Evolutionary conservation across 2,888 invertebrate species (phyloP), one percentile per base, ranked within the genome.

Genomic region (Achlya flavicornis): DNA sequence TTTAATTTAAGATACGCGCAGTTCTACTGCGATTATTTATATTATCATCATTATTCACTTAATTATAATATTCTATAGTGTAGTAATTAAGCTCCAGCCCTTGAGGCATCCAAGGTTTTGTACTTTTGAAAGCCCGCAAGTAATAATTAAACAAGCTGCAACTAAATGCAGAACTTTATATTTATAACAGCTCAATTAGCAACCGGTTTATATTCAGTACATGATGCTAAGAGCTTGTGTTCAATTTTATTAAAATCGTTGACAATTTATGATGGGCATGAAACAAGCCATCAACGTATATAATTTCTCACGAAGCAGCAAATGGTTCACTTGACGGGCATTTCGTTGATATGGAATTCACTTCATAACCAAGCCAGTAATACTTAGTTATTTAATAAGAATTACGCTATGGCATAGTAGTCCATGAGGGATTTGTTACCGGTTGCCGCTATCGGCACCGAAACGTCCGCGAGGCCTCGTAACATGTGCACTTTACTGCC

Each of bases 401-500:
- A 74, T 74, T 68, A 71, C 74, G 70, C 65, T 60, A 62, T 62
- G 16, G 53, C 33, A 43, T 32, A 38, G 46, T 43, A 65, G 63
- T 65, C 69, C 75, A 72, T 74, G 69, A 73, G 73, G 75, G 77
- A 73, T 79, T 73, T 66, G 61, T 72, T 68, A 69, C 63, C 14
- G 64, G 38, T 62, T 16, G 41, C 53, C 53, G 59, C 48, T 43
- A 57, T 41, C 32, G 62, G 58, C 58, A 26, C 61, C 61, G 12
- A 67, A 33, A 33, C 32, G 61, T 57, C 19, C 75, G 75, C 80
- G 81, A 79, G 78, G 81, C 76, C 82, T 77, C 78, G 83, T 83
- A 88, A 84, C 84, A 84, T 86, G 84, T 88, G 85, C 84, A 85
- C 76, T 89, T 90, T 88, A 89, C 80, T 80, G 78, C 84, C 78